A percentile compares a stretch with the other conserved stretches of the same genome.
Conservation (phyloP, 2,113 vertebrate genomes). For the Physeter macrocephalus region DNA sequence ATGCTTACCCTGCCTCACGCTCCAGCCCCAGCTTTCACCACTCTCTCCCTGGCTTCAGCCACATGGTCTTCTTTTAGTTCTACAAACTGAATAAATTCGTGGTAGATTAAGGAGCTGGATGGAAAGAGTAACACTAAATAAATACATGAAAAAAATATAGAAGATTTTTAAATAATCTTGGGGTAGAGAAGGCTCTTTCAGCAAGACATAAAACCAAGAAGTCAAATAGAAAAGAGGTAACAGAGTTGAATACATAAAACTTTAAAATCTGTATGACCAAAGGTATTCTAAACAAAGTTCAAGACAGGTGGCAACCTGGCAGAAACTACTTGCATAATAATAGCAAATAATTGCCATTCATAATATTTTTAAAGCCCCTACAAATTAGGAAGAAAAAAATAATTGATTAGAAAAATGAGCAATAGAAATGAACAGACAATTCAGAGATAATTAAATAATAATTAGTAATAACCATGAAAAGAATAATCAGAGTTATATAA, state of each 20-base stretch:
- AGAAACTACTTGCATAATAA: conserved; percentile 12
- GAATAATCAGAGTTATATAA: neutral
- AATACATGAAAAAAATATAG: neutral
- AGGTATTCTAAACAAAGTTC: conserved; percentile 26
- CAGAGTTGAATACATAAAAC: neutral
- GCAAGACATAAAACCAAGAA: conserved; percentile 3
- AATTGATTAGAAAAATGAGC: neutral
- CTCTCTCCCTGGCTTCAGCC: neutral
- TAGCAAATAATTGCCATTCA: neutral
- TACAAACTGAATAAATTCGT: neutral
- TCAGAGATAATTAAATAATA: conserved; percentile 35
- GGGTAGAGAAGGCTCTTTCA: neutral
- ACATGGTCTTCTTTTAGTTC: neutral
- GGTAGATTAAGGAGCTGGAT: neutral
- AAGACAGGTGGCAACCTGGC: neutral
- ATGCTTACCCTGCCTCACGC: neutral
- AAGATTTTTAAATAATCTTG: neutral
- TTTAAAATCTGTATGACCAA: neutral
- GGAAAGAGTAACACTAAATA: neutral
- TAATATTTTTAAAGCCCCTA: neutral
- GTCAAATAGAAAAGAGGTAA: neutral
- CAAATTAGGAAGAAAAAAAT: neutral
- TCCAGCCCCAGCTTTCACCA: neutral
- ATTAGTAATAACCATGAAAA: conserved; percentile 13
- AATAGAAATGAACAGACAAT: neutral